Base-by-base conservation (phyloP, 2,888 invertebrate species). In the Andrena haemorrhoa region DNA sequence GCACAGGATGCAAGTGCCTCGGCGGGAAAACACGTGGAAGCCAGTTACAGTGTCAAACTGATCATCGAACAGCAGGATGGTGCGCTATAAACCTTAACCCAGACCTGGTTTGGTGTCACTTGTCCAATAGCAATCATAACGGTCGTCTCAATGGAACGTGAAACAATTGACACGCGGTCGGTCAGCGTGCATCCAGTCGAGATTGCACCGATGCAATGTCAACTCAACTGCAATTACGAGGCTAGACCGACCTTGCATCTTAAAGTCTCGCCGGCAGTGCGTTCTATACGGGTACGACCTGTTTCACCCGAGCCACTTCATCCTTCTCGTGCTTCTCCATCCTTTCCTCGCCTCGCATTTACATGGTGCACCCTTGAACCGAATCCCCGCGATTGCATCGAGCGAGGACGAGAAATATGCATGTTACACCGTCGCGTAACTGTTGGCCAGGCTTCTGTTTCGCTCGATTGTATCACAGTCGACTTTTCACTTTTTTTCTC, bases 301-400 rank as follows among this genome's bases (percentile, higher is more conserved):
- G 26, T 65, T 68, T 60, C 61, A 26, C 20, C 41, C 65, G 35
- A 31, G 41, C 56, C 65, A 35, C 58, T 29, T 20, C 66, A 56
- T 23, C 16, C 70, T 78, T 60, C 61, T 51, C 31, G 29, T 71
- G 72, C 51, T 71, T 69, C 58, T 80, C n/a, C 69, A 56, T 72
- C 49, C 68, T 78, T 74, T 78, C 73, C 69, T 68, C 3, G 29
- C 29, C 41, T 20, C 41, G 33, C 31, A 79, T 78, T 82, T 82
- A 49, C 69, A 71, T 53, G 33, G 31, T 65, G n/a, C 65, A 81
- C 65, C 78, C 75, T 83, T 80, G 86, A 79, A 85, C 75, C 58
- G 75, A 85, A 79, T 70, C 56, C 66, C 16, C 31, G 47, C n/a
- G 58, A 83, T 76, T 80, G 63, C 58, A 49, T 35, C 64, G 63